Percentiles rank a stretch among this genome's conserved stretches.
phyloP scores from a whole-genome alignment of 1,140 invertebrate species.

The Drosophila fuyamai region DNA sequence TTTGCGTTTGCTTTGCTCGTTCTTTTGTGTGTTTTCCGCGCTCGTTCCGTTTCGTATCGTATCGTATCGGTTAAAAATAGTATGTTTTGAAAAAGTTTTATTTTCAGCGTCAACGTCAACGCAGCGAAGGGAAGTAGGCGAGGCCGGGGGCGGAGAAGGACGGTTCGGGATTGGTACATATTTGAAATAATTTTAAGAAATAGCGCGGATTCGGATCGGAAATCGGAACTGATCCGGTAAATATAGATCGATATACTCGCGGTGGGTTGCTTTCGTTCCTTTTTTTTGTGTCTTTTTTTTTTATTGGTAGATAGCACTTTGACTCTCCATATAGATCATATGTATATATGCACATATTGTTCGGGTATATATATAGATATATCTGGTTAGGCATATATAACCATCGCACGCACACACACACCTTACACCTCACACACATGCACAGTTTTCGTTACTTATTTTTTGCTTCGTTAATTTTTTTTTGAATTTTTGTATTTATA shows the following conservation, averaged over 20 bases:
- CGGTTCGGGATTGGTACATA: conserved; percentile 61
- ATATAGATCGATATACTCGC: conserved; percentile 43
- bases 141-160: conserved; percentile 8
- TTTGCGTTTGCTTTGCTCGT: conserved; percentile 62
- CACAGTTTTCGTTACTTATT: conserved; percentile 41
- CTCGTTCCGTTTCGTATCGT: conserved; percentile 61
- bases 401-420: conserved; percentile 62
- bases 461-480: conserved; percentile 33
- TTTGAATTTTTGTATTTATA: conserved; percentile 24
- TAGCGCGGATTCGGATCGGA: conserved; percentile 35
- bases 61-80: conserved; percentile 81
- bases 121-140: conserved; percentile 23
- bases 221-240: conserved; percentile 49
- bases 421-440: conserved; percentile 60
- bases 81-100: conserved; percentile 80
- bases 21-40: conserved; percentile 52
- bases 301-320: conserved; percentile 26
- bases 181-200: conserved; percentile 72
- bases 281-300: conserved; percentile 10
- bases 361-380: conserved; percentile 32
- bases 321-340: conserved; percentile 29
- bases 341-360: conserved; percentile 40
- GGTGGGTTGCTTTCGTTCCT: background rate
- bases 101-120: conserved; percentile 82
- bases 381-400: conserved; percentile 47